phyloP scores from a whole-genome alignment of 1,140 invertebrate species.

The Aphidius gifuensis region DNA sequence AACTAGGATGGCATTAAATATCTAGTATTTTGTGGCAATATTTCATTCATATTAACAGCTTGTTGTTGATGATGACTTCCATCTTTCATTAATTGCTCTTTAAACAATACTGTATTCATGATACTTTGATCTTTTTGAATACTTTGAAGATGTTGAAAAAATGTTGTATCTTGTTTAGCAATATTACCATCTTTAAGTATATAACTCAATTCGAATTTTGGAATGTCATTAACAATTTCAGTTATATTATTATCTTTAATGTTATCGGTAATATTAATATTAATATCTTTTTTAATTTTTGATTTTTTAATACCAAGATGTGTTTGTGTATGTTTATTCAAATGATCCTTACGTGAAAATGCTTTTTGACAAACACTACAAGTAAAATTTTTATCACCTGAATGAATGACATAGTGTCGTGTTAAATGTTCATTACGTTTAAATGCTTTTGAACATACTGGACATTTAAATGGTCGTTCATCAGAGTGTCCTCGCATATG shows the following conservation, averaged over 20 bases:
- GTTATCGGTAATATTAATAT: conserved; percentile 23
- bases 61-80: conserved; percentile 43
- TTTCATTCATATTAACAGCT: conserved; percentile 51
- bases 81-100: conserved; percentile 48
- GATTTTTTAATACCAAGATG: conserved; percentile 46
- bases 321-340: conserved; percentile 66
- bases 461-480: conserved; percentile 65
- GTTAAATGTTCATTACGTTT: conserved; percentile 56
- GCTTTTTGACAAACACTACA: conserved; percentile 74
- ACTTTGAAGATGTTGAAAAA: conserved; percentile 50
- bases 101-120: conserved; percentile 45
- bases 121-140: conserved; percentile 47
- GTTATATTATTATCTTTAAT: conserved; percentile 8
- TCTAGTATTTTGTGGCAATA: conserved; percentile 51
- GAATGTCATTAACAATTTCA: conserved; percentile 17
- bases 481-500: conserved; percentile 72
- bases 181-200: conserved; percentile 43
- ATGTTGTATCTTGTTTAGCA: conserved; percentile 40
- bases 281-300: conserved; percentile 45
- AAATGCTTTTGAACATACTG: conserved; percentile 60
- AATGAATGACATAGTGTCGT: conserved; percentile 56
- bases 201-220: conserved; percentile 45
- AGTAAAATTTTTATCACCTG: conserved; percentile 63
- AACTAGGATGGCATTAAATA: conserved; percentile 52
- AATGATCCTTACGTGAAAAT: conserved; percentile 74